Base-by-base conservation (phyloP, 2,888 invertebrate species). In the Meghimatium bilineatum region DNA sequence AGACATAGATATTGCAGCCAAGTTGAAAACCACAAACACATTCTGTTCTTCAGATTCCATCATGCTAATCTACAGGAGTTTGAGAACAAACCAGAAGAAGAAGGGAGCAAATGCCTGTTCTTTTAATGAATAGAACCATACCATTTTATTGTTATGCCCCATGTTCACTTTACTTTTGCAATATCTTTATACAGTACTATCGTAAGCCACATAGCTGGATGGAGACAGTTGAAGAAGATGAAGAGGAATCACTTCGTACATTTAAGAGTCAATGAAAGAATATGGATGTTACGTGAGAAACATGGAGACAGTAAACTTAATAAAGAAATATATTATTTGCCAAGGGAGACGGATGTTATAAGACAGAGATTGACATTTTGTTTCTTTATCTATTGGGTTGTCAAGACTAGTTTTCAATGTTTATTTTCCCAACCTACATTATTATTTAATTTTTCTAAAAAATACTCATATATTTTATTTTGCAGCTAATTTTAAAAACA, bases 191-290 rank as follows among this genome's bases (percentile, higher is more conserved):
- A n/a, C 81, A 88, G 88, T 88, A 84, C 77, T 87, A 87, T 29
- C 82, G 85, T 38, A 86, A 79, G 6, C 69, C 87, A 17, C 87
- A 87, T 69, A 81, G 81, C 23, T 88, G 88, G 88, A 85, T 85
- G 85, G 87, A 87, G 67, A 49, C 75, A 20, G 80, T 88, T 66
- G 87, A 87, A n/a, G 86, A 86, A 14, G 84, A 83, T n/a, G 77
- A 66, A 26, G 84, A 84, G n/a, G 82, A 82, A 12, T n/a, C 77
- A 0, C 69, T 82, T 20, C 49, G 77, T 12, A 82, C 67, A 34
- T 52, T 60, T n/a, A 23, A 67, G 23, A 66, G 71, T 69, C 67
- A 77, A 49, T 82, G 76, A 81, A 32, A 34, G 20, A 17, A 63
- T 14, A 67, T 29, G 44, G 38, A 32, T 63, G 17, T 14, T 29